Conservation (phyloP, 2,797 vertebrate genomes). For the Falco columbarius region DNA sequence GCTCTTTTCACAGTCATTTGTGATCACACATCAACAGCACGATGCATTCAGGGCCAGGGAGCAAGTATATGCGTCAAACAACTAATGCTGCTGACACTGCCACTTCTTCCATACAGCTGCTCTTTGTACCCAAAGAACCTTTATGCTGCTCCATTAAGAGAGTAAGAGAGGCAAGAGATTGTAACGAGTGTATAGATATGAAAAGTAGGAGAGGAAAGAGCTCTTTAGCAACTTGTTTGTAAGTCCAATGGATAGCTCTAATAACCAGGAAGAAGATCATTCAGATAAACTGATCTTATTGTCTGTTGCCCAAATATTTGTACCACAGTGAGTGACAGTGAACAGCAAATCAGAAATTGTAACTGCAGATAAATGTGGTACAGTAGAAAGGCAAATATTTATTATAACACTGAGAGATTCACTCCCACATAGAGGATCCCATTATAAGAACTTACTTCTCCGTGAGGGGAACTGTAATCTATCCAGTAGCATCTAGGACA, state of each 20-base stretch:
- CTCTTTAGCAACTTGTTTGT: background rate
- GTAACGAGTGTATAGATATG: background rate
- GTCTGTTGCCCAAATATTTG: background rate
- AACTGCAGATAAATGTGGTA: background rate
- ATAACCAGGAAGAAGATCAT: background rate
- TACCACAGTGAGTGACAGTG: background rate
- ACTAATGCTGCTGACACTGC: background rate
- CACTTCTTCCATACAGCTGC: background rate
- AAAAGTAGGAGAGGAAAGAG: background rate
- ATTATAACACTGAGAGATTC: background rate
- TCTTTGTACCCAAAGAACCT: background rate
- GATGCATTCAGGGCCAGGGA: background rate
- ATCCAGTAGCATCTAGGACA: background rate
- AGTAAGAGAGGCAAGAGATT: background rate
- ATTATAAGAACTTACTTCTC: background rate
- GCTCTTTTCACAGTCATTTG: background rate
- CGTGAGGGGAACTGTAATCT: background rate
- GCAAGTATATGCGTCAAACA: background rate
- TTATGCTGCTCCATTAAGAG: background rate
- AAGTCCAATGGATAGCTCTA: background rate
- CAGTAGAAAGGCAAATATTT: background rate
- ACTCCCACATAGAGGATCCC: background rate
- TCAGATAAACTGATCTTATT: background rate
- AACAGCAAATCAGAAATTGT: background rate
- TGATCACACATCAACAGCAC: background rate